A percentile compares a stretch with the other conserved stretches of the same genome.
Evolutionary conservation across 2,113 vertebrate species (phyloP).

Genomic region (Stegastes partitus): DNA sequence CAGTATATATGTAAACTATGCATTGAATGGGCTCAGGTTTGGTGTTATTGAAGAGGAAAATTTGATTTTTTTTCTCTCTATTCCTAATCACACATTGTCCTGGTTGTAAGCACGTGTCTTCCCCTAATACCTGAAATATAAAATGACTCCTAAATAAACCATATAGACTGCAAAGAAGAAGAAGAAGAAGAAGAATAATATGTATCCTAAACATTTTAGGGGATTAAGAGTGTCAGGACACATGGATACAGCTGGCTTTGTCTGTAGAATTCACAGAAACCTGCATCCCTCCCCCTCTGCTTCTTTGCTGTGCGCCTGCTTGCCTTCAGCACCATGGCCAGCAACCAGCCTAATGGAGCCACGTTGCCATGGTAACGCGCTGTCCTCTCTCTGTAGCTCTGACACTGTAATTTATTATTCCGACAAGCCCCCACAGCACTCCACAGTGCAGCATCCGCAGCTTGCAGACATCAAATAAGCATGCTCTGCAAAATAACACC

Average conservation of each 20-base stretch:
- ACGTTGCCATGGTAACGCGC: constrained; percentile 79
- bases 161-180: neutral
- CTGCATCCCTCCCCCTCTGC: constrained; percentile 47
- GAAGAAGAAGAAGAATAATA: neutral
- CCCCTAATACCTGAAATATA: neutral
- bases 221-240: neutral
- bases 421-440: constrained; percentile 2
- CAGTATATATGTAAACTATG: neutral
- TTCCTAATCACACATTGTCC: no score
- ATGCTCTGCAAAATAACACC: neutral
- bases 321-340: constrained; percentile 71
- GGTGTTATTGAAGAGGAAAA: neutral
- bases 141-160: neutral
- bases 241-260: constrained; percentile 8
- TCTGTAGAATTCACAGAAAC: constrained; percentile 37
- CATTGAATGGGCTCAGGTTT: neutral
- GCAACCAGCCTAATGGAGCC: constrained; percentile 45
- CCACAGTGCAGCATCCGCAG: neutral
- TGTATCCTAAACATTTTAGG: neutral
- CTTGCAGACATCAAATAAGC: neutral
- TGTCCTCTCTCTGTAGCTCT: constrained; percentile 49
- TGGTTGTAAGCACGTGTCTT: neutral
- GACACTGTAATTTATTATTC: constrained; percentile 54
- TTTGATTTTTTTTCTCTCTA: neutral
- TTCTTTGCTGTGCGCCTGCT: constrained; percentile 14